Evolutionary conservation across 2,797 vertebrate species (phyloP).

Genomic region (Melanotaenia maccullochi): DNA sequence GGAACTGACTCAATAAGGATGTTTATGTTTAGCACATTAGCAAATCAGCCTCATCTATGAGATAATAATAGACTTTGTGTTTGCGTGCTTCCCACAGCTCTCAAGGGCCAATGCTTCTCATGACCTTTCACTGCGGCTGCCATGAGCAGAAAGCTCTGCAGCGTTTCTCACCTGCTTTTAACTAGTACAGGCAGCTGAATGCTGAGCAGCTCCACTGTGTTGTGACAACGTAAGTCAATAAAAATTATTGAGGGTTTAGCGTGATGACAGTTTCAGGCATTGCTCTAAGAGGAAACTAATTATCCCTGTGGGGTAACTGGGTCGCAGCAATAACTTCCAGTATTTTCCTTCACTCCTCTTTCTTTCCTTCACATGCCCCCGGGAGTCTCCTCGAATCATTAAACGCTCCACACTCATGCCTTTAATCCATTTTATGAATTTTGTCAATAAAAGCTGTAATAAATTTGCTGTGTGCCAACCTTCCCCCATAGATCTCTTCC

Average conservation of each 20-base stretch:
- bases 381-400: not conserved
- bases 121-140: constrained; percentile 41
- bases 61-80: constrained; percentile 56
- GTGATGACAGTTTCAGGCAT: constrained; percentile 14
- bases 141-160: constrained; percentile 22
- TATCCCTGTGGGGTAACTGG: constrained; percentile 25
- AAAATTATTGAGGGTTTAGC: constrained; percentile 6
- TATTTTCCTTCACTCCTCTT: constrained; percentile 1
- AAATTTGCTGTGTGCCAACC: not conserved
- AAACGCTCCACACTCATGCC: not conserved
- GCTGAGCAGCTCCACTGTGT: constrained; percentile 4
- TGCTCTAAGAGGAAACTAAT: constrained; percentile 19
- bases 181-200: constrained; percentile 12
- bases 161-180: constrained; percentile 38
- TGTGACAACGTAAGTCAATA: not conserved
- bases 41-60: constrained; percentile 28
- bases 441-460: not conserved
- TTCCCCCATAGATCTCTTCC: not conserved
- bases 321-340: constrained; percentile 39
- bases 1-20: constrained; percentile 52
- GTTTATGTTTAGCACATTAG: constrained; percentile 58
- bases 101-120: constrained; percentile 54
- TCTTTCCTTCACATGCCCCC: not conserved
- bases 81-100: constrained; percentile 24
- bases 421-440: constrained; percentile 12